Base-by-base conservation (phyloP, 1,140 invertebrate species). In the Dinothrombium tinctorium region DNA sequence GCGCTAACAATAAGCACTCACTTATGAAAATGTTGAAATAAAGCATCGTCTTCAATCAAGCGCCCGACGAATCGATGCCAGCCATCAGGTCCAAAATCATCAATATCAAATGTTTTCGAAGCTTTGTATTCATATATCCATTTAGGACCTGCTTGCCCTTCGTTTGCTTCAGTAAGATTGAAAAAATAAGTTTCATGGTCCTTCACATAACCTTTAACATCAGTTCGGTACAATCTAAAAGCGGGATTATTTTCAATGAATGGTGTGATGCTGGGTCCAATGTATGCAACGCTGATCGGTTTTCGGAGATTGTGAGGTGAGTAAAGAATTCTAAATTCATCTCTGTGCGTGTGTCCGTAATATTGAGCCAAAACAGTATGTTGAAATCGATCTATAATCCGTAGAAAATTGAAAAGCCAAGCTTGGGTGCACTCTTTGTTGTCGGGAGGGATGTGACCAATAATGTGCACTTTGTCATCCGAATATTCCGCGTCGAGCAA, bases 371-470 rank as follows among this genome's bases (percentile, higher is more conserved):
- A 69, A 45, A 94, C 81, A 0, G 81, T 92, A 24, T 72, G 69
- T 57, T 87, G 76, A 53, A 86, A 94, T 53, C 73, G 26, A 33
- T 79, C 79, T 11, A 90, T 73, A 43, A 90, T 84, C 15, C 73
- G 71, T 52, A 87, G 82, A 55, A 81, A 89, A 59, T 89, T 87
- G 33, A 77, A 68, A 2, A 79, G 83, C 84, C 83, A 89, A 0
- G 84, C 76, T 59, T 81, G 78, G 11, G 86, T 59, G 52, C 83
- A 89, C 54, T 90, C 82, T 0, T 74, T 73, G 53, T 84, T 77
- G n/a, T 87, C 87, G 0, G 90, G 87, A 1, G 87, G 87, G 49
- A 98, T 94, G 53, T 99, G 92, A 6, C 89, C 89, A 31, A 98
- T 80, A 7, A 99, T 78, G 53, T 98, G 89, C 4, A 95, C 89